Base-by-base conservation (phyloP, 2,888 invertebrate genomes). In the Siphlonurus alternatus region DNA sequence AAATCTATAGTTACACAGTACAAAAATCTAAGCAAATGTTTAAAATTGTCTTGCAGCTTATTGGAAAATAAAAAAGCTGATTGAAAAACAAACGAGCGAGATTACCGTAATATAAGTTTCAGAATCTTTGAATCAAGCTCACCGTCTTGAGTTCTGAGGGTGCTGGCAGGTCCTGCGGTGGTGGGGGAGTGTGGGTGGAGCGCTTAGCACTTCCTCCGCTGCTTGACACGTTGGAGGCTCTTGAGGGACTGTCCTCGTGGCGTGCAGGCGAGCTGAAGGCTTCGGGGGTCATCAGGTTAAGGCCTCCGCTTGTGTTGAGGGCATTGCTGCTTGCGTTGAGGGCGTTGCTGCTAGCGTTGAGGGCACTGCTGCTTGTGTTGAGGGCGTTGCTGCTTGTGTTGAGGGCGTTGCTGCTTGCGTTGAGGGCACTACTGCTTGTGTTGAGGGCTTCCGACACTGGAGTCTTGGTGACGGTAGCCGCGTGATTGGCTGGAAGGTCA, bases 281-380 rank as follows among this genome's bases (percentile, higher is more conserved):
- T 72, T 93, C 92, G 0, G 93, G 93, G 0, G 93, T 92, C 86
- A 93, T 89, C 24, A 91, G 79, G 71, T 86, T 90, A 23, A 89
- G 76, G 25, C 78, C 54, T 38, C 38, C 38, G 38, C 38, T 38
- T 38, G 38, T 38, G 38, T 38, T 38, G 38, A 38, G 61, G 23
- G 10, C 18, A 59, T 23, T 24, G 59, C 20, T 66, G 19, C 66
- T 66, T 23, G 66, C 66, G 23, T 65, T 67, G 19, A 62, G 65
- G n/a, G 61, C 65, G 15, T 38, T 38, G 15, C 15, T 38, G 15
- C 7, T 15, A 38, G 7, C 15, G 15, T 5, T 38, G 38, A 10
- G 5, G 38, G 15, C 7, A 38, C 7, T 10, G 15, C 7, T 38
- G 38, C 38, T 38, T 15, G 15, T 15, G 15, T 38, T 38, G 7